phyloP scores from a whole-genome alignment of 1,140 invertebrate species.

The Tenebrio molitor region DNA sequence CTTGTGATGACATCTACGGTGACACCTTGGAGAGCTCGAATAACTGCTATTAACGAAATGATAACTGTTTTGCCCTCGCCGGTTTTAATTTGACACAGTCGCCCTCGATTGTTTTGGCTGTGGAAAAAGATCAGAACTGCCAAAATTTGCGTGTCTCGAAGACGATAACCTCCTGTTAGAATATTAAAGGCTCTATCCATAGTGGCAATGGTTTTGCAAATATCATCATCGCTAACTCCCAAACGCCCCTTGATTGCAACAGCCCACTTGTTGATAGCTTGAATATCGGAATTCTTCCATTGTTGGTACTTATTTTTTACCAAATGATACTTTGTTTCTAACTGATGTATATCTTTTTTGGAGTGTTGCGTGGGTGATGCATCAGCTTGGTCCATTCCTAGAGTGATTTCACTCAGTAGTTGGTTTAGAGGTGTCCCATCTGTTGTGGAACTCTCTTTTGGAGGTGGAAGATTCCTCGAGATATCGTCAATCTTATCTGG shows the following conservation, averaged over 20 bases:
- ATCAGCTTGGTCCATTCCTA: background rate
- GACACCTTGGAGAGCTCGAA: background rate
- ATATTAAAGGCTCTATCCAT: background rate
- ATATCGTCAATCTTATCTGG: background rate
- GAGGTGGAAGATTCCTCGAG: background rate
- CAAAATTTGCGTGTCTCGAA: conserved; percentile 24
- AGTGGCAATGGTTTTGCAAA: conserved; percentile 1
- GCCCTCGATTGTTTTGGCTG: background rate
- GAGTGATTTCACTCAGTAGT: background rate
- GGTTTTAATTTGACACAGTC: background rate
- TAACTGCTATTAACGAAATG: background rate
- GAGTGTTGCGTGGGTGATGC: background rate
- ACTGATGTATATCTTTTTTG: background rate
- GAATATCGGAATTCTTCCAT: background rate
- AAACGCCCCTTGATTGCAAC: background rate
- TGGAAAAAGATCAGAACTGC: conserved; percentile 9
- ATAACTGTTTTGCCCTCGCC: conserved; percentile 27
- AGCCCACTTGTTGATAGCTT: background rate
- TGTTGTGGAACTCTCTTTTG: background rate
- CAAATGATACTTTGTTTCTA: background rate
- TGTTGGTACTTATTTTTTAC: background rate
- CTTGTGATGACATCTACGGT: conserved; percentile 16
- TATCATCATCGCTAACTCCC: background rate
- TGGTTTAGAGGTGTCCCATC: background rate
- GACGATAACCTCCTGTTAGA: background rate